A percentile compares a stretch with the other conserved stretches of the same genome.
Evolutionary conservation across 2,888 invertebrate genomes (phyloP).

Genomic region (Philereme vetulata): DNA sequence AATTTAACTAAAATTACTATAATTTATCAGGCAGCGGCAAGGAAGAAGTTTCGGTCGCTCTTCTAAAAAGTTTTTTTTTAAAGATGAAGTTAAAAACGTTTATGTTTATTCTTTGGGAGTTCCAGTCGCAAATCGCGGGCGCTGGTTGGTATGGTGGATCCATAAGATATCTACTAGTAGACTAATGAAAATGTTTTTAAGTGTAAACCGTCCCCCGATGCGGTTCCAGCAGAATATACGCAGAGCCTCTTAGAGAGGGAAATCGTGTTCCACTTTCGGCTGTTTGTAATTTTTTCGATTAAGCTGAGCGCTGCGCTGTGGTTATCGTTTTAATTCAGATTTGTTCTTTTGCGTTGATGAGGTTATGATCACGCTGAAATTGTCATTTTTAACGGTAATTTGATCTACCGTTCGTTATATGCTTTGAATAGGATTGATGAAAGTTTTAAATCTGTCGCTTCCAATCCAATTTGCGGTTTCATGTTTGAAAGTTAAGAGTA

Average conservation of each 20-base stretch:
- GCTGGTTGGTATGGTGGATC: slow-evolving; percentile 1
- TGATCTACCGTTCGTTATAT: neutral
- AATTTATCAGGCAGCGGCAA: too few species aligned
- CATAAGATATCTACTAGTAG: neutral
- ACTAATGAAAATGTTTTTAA: slow-evolving; percentile 28
- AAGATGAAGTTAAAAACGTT: too few species aligned
- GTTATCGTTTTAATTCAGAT: slow-evolving; percentile 15
- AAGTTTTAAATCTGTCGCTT: neutral
- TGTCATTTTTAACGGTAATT: neutral
- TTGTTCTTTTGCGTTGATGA: slow-evolving; percentile 7
- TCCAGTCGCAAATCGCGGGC: slow-evolving; percentile 1
- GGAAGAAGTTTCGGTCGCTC: too few species aligned
- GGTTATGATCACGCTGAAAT: slow-evolving; percentile 3
- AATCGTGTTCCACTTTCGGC: slow-evolving; percentile 26
- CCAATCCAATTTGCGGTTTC: too few species aligned
- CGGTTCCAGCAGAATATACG: slow-evolving; percentile 19
- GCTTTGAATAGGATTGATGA: neutral
- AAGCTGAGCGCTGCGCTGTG: slow-evolving; percentile 11
- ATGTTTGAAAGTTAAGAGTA: too few species aligned
- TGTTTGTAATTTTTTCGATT: slow-evolving; percentile 22
- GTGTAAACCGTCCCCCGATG: slow-evolving; percentile 19
- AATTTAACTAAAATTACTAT: too few species aligned
- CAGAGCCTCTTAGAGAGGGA: slow-evolving; percentile 26
- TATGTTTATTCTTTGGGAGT: too few species aligned
- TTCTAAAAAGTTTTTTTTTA: too few species aligned